These are phyloP conservation scores for Xiphydria camelus DNA, from an alignment of 2,888 invertebrate species.

Conservation along the genomic window DNA sequence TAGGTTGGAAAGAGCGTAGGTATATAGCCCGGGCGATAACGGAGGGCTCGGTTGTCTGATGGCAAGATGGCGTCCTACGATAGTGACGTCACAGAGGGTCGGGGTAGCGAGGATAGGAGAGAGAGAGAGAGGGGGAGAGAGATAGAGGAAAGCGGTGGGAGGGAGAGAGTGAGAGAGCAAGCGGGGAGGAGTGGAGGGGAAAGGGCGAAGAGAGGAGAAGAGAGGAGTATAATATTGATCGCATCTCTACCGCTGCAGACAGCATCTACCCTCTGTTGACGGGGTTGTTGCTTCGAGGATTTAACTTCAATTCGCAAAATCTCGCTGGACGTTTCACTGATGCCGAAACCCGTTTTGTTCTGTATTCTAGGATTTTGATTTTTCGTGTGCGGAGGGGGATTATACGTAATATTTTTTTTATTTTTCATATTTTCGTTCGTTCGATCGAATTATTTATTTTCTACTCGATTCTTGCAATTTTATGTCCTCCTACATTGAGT, in stretches of 20 bases:
- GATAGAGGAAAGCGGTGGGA: slow-evolving; percentile 8
- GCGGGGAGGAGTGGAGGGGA: slow-evolving; percentile 16
- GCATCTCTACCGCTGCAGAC: slow-evolving; percentile 56
- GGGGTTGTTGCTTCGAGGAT: slow-evolving; percentile 53
- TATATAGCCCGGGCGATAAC: slow-evolving; percentile 49
- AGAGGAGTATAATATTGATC: slow-evolving; percentile 55
- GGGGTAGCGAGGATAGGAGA: slow-evolving; percentile 12
- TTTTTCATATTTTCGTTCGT: no score
- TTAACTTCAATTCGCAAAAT: slow-evolving; percentile 42
- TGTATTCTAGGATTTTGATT: no score
- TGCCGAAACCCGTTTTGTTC: no score
- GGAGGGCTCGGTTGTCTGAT: slow-evolving; percentile 55
- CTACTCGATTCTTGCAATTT: no score
- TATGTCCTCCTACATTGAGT: no score
- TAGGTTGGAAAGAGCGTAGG: slow-evolving; percentile 28
- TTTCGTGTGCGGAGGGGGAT: no score
- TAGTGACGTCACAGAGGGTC: slow-evolving; percentile 53
- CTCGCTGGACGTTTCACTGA: no score
- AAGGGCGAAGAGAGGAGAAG: slow-evolving; percentile 25
- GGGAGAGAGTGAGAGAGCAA: slow-evolving; percentile 14
- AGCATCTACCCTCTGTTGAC: slow-evolving; percentile 56
- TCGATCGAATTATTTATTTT: no score
- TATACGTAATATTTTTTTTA: no score
- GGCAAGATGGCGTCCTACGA: slow-evolving; percentile 58
- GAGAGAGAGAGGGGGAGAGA: slow-evolving; percentile 15